phyloP scores from a whole-genome alignment of 2,888 invertebrate genomes.

The Halocaridina rubra region DNA sequence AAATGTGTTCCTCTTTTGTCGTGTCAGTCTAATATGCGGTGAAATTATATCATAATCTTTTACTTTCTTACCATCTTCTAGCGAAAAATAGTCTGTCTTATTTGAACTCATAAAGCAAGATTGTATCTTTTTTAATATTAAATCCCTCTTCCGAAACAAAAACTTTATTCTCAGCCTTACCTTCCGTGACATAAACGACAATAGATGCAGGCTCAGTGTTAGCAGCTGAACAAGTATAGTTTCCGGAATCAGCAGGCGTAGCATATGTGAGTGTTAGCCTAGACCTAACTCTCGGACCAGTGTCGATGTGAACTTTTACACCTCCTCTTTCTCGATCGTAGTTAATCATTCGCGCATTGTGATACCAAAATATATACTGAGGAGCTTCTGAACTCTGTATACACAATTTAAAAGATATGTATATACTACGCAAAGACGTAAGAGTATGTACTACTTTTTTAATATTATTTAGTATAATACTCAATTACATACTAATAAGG shows the following conservation, averaged over 20 bases:
- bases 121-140: conserved; percentile 25
- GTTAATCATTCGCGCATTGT: conserved; percentile 94
- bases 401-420: background rate
- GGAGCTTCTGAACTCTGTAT: conserved; percentile 93
- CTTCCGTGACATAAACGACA: conserved; percentile 90
- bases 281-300: conserved; percentile 80
- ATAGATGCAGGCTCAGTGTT: conserved; percentile 91
- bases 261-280: conserved; percentile 86
- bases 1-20: too few relatives aligned
- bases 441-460: too few relatives aligned
- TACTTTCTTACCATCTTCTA: background rate
- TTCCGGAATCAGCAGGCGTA: conserved; percentile 86
- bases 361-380: conserved; percentile 95
- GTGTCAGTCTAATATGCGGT: too few relatives aligned
- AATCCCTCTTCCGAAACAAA: background rate
- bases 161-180: conserved; percentile 71
- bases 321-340: conserved; percentile 82
- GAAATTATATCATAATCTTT: background rate
- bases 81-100: background rate
- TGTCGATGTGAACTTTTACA: conserved; percentile 86
- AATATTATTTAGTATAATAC: too few relatives aligned
- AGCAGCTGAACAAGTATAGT: conserved; percentile 73
- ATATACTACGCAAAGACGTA: too few relatives aligned
- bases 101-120: conserved; percentile 20
- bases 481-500: too few relatives aligned